phyloP scores from a whole-genome alignment of 37 sponge, comb jelly and placozoan species.

The Dysidea cf. avara region DNA sequence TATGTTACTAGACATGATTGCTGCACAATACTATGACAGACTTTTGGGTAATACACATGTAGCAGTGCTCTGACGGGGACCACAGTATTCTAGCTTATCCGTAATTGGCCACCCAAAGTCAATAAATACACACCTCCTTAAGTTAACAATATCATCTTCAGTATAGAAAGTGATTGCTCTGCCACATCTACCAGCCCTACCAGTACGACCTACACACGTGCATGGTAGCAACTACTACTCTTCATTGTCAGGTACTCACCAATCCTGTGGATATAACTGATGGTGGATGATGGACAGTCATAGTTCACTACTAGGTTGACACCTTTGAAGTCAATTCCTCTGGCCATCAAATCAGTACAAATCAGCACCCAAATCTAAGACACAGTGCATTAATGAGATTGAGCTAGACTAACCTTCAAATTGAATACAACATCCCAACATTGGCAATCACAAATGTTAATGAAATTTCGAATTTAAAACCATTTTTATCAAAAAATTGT shows the following conservation, averaged over 20 bases:
- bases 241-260: conserved; percentile 36
- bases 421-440: too few species aligned
- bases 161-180: conserved; percentile 95
- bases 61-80: too few species aligned
- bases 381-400: neutral
- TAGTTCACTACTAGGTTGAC: conserved; percentile 95
- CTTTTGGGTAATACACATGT: too few species aligned
- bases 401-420: conserved; percentile 2
- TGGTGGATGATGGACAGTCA: conserved; percentile 88
- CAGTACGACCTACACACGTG: conserved; percentile 76
- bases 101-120: too few species aligned
- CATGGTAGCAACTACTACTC: neutral
- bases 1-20: too few species aligned
- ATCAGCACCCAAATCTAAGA: conserved; percentile 84
- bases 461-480: too few species aligned
- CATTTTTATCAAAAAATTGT: too few species aligned
- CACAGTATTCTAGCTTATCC: too few species aligned
- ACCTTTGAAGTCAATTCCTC: conserved; percentile 98
- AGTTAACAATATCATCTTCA: conserved; percentile 74
- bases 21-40: too few species aligned
- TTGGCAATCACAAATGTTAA: too few species aligned
- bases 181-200: conserved; percentile 90
- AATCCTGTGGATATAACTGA: conserved; percentile 96
- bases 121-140: conserved; percentile 84
- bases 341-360: conserved; percentile 88